Evolutionary conservation across 1,140 invertebrate species (phyloP), one percentile per base, ranked within the genome.

Genomic region (Macrosteles quadrilineatus): DNA sequence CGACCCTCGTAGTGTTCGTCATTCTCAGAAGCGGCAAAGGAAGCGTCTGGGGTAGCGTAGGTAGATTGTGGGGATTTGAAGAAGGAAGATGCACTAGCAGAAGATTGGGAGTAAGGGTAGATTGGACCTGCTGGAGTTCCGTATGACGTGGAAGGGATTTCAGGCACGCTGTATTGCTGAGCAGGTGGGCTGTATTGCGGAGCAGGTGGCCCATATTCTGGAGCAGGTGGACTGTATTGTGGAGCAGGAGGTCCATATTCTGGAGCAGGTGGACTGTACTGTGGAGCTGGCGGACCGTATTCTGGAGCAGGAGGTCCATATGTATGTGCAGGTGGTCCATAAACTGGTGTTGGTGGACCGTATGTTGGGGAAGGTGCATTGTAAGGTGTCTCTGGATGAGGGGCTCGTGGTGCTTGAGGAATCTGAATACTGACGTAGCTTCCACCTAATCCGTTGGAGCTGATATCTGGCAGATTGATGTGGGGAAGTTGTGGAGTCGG

Each of bases 351-450:
- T 6, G 55, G 21, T 11, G 21, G 55, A 9, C 2, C 21, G 9
- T 27, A n/a, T n/a, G n/a, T n/a, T n/a, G n/a, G n/a, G n/a, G n/a
- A n/a, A n/a, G n/a, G n/a, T n/a, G n/a, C n/a, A n/a, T n/a, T 11
- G 21, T 59, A 50, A 9, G 47, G 6, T 50, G 47, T n/a, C n/a
- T n/a, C 30, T 31, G 17, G 21, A 32, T 31, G 17, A 32, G 57
- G 57, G 12, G 19, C 1, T n/a, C n/a, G 25, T 2, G 14, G 29
- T 9, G 68, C 23, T 47, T 68, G 25, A 1, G 66, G 66, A 1
- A 32, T 2, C n/a, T 30, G 59, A 31, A 72, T 57, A 27, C 63
- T 70, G 19, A 73, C 67, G 62, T 73, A 73, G 0, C 65, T 27
- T 1, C 43, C 67, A 23, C 30, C 43, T 12, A 45, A n/a, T 3